Base-by-base conservation (phyloP, 2,888 invertebrate genomes). In the Adelphocoris suturalis region DNA sequence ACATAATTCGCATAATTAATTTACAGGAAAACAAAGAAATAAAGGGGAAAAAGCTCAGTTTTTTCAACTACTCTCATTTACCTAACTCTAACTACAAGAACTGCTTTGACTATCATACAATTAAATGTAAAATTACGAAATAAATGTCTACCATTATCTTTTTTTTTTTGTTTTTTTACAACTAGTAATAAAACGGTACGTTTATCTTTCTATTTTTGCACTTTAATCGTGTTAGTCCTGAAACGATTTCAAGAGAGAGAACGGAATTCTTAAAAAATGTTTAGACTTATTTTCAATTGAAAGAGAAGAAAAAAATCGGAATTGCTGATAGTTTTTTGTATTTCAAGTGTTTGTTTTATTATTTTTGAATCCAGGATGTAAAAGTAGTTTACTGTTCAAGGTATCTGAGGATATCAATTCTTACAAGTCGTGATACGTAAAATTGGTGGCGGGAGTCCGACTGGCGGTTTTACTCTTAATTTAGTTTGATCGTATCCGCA, bases 81-180 rank as follows among this genome's bases (percentile, higher is more conserved):
- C 82, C 82, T 82, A 82, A 82, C 82, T 7, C 82, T 82, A 82
- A 23, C 23, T 82, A 82, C 82, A 82, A 52, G 52, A 82, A 82
- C 27, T 52, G 47, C 5, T 82, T 82, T 82, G 82, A 82, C 82
- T 82, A 82, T 82, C 48, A 82, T 82, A 82, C 82, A 82, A 82
- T 82, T 82, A 82, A 82, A 52, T 52, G 82, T 82, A 82, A 82
- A 82, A 82, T 82, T 82, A 82, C 82, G 46, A 82, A 82, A 82
- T 82, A 82, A 82, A 82, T 23, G 48, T 19, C 82, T 82, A 82
- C 52, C 27, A 14, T 52, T 23, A 82, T 27, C 68, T 27, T 52
- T 80, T 82, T 13, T 48, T 82, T 37, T 37, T 37, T n/a, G n/a
- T 2, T 37, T 37, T 37, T 82, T 52, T 82, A 82, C 82, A 82